Evolutionary conservation across 2,113 vertebrate species (phyloP).

Genomic region (Microcebus jonahi): DNA sequence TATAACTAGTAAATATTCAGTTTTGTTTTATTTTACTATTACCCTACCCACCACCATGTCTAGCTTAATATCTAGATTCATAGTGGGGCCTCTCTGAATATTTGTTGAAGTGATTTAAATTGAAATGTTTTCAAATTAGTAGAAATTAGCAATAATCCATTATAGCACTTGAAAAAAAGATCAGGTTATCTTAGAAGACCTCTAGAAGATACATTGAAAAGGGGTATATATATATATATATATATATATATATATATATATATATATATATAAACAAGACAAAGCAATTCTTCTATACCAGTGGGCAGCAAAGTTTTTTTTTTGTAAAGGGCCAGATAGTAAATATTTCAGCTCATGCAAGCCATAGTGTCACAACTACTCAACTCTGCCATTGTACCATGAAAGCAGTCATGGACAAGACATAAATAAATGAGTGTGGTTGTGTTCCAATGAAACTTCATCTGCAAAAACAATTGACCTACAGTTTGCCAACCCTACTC

Average conservation of each 20-base stretch:
- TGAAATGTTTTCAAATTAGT: constrained; percentile 40
- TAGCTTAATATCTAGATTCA: neutral
- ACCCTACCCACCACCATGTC: neutral
- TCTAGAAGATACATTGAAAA: neutral
- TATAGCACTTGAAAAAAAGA: neutral
- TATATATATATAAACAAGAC: neutral
- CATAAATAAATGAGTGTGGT: neutral
- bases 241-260: neutral
- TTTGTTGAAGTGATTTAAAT: constrained; percentile 20
- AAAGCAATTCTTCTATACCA: neutral
- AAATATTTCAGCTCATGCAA: constrained; percentile 8
- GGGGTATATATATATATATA: neutral
- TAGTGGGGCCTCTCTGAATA: neutral
- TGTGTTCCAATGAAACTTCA: constrained; percentile 25
- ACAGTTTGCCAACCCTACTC: neutral
- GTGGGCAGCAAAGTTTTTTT: neutral
- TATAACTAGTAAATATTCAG: neutral
- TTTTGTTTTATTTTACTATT: constrained; percentile 9
- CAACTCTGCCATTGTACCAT: neutral
- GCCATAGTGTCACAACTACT: neutral
- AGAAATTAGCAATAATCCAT: neutral
- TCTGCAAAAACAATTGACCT: neutral
- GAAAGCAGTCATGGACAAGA: neutral
- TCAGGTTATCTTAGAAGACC: neutral
- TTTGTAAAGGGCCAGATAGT: neutral